A percentile compares a stretch with the other conserved stretches of the same genome.
Conservation (phyloP, 2,113 vertebrate genomes). For the Cyrtonyx montezumae region DNA sequence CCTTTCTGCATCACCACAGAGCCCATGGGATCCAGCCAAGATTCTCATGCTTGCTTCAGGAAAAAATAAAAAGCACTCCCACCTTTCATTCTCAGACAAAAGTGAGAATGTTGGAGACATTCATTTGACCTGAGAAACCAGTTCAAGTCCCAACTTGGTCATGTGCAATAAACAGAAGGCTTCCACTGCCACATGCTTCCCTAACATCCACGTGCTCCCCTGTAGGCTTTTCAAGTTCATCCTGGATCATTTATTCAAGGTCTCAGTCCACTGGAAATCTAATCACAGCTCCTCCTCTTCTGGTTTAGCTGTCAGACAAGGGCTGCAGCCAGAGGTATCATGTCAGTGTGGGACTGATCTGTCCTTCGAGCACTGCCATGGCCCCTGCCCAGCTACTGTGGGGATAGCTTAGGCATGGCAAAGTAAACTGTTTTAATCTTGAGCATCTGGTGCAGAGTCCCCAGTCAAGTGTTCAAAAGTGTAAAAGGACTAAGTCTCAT, state of each 20-base stretch:
- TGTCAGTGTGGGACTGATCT: neutral
- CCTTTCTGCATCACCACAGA: neutral
- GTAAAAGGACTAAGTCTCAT: neutral
- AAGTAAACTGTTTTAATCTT: conserved; percentile 40
- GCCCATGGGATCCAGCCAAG: neutral
- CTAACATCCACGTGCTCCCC: neutral
- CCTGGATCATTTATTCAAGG: neutral
- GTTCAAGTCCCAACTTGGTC: neutral
- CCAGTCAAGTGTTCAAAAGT: neutral
- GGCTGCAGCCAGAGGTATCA: neutral
- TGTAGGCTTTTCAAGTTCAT: neutral
- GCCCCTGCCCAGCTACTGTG: neutral
- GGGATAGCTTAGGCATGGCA: neutral
- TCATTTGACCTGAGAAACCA: neutral
- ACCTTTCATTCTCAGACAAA: neutral
- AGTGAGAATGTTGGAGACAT: neutral
- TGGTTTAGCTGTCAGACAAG: neutral
- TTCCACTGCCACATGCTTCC: neutral
- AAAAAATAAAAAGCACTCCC: neutral
- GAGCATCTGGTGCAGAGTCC: neutral
- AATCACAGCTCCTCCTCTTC: neutral
- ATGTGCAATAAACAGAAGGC: neutral
- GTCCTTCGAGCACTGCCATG: neutral
- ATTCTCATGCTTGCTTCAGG: accelerated
- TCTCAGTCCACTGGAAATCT: neutral